phyloP scores from a whole-genome alignment of 2,888 invertebrate genomes.

The Neoscelio sp. region DNA sequence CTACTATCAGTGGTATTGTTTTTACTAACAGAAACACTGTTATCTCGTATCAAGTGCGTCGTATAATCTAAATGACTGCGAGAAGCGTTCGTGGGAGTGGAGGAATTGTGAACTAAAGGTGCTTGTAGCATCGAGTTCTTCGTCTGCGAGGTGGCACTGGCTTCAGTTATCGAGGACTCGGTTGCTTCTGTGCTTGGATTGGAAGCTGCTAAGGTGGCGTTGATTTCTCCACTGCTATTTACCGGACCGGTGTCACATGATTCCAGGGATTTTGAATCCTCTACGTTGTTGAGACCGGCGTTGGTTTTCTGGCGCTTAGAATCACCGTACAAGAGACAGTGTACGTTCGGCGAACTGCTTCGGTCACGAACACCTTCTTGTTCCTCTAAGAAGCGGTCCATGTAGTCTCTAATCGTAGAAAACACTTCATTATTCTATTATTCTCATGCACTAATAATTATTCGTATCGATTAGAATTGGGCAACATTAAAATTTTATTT shows the following conservation, averaged over 20 bases:
- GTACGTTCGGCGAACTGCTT: constrained; percentile 89
- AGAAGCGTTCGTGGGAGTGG: constrained; percentile 34
- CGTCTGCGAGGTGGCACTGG: constrained; percentile 33
- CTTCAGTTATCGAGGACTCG: constrained; percentile 64
- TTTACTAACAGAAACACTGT: constrained; percentile 39
- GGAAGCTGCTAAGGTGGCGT: constrained; percentile 40
- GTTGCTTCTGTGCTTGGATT: constrained; percentile 55
- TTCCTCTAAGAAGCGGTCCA: constrained; percentile 96
- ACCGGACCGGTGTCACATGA: constrained; percentile 76
- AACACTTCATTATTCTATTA: too few species aligned
- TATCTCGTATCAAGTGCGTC: constrained; percentile 63
- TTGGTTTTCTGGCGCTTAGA: constrained; percentile 79
- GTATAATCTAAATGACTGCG: constrained; percentile 66
- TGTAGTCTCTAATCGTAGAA: constrained; percentile 89
- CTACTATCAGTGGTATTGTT: constrained; percentile 25
- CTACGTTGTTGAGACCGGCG: constrained; percentile 73
- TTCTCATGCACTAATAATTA: not conserved
- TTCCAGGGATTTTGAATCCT: constrained; percentile 77
- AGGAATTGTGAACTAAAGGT: constrained; percentile 47
- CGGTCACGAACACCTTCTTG: constrained; percentile 88
- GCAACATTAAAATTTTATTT: too few species aligned
- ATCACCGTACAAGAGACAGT: constrained; percentile 81
- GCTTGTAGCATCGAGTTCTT: constrained; percentile 51
- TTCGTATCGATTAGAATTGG: too few species aligned
- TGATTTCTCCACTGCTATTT: constrained; percentile 10